phyloP scores from a whole-genome alignment of 2,113 vertebrate genomes.

The Rutilus rutilus region DNA sequence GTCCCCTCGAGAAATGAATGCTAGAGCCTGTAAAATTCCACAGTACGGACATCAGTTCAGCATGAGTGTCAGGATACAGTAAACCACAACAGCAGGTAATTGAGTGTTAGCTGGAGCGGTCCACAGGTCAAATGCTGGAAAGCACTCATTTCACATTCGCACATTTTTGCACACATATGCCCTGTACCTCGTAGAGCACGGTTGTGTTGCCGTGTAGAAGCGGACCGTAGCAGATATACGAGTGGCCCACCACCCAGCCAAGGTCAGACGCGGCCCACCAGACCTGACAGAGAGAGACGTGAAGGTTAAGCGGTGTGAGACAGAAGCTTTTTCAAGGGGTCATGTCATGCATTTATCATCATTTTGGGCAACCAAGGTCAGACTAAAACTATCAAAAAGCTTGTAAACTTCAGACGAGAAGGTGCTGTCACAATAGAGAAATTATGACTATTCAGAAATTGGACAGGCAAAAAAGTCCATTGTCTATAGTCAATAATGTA shows the following conservation, averaged over 20 bases:
- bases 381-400: neutral
- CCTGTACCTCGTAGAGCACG: constrained; percentile 90
- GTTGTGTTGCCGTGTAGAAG: constrained; percentile 93
- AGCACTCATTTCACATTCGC: neutral
- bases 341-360: neutral
- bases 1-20: neutral
- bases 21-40: neutral
- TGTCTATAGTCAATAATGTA: neutral
- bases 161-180: constrained; percentile 17
- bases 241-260: constrained; percentile 98
- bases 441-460: neutral
- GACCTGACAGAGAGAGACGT: constrained; percentile 76
- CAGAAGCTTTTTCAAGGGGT: neutral
- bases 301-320: neutral
- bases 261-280: constrained; percentile 99
- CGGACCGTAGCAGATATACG: constrained; percentile 95
- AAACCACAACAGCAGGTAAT: constrained; percentile 5
- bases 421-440: neutral
- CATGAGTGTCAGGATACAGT: neutral
- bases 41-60: neutral
- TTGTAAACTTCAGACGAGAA: neutral
- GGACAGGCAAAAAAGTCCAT: neutral
- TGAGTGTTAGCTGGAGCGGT: neutral
- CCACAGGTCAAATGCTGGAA: neutral
- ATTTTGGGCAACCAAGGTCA: neutral